phyloP scores from a whole-genome alignment of 1,140 invertebrate genomes.

The Druon quercuslanigerum region DNA sequence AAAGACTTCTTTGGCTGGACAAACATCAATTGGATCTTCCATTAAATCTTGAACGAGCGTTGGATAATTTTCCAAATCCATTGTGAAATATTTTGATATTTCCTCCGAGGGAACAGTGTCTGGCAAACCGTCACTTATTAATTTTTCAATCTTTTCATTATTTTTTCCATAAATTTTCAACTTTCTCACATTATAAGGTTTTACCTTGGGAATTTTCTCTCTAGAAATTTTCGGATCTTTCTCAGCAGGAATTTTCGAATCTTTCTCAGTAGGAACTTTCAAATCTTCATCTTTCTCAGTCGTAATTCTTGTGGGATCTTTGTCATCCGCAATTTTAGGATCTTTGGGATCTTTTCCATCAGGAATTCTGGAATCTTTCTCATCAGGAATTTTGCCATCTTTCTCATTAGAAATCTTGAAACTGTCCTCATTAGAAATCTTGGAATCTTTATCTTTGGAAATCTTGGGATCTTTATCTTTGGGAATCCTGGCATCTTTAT shows the following conservation, averaged over 20 bases:
- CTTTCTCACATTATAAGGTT: not conserved
- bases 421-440: too few species aligned
- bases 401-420: too few species aligned
- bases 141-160: slow-evolving; percentile 30
- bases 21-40: slow-evolving; percentile 4
- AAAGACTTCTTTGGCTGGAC: slow-evolving; percentile 22
- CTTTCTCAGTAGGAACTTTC: too few species aligned
- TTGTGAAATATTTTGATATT: slow-evolving; percentile 31
- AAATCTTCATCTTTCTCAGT: too few species aligned
- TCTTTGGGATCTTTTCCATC: too few species aligned
- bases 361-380: not conserved
- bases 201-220: slow-evolving; percentile 14
- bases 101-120: slow-evolving; percentile 54
- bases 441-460: too few species aligned
- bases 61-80: slow-evolving; percentile 11
- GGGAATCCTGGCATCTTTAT: too few species aligned
- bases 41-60: not conserved
- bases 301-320: too few species aligned
- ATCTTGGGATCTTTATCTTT: too few species aligned
- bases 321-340: too few species aligned
- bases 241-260: not conserved
- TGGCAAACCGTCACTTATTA: slow-evolving; percentile 52
- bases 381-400: not conserved
- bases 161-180: slow-evolving; percentile 25
- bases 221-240: not conserved